phyloP scores from a whole-genome alignment of 2,113 vertebrate genomes.

The Hypomesus transpacificus region DNA sequence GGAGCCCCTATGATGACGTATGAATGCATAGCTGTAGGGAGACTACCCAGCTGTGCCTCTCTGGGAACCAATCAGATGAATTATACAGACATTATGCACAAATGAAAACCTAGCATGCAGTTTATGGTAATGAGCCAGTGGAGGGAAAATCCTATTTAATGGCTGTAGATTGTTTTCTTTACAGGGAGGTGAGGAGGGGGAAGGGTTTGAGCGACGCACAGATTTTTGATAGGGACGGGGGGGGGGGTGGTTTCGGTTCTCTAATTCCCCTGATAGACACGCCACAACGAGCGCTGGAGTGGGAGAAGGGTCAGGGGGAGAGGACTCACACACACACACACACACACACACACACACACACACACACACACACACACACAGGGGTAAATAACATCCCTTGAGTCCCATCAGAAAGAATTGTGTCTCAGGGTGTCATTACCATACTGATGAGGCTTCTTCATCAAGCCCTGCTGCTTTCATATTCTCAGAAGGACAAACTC shows the following conservation, averaged over 20 bases:
- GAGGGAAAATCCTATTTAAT: constrained; percentile 32
- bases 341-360: not conserved
- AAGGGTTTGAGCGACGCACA: not conserved
- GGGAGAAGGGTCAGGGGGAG: not conserved
- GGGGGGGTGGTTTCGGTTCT: not conserved
- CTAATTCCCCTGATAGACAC: not conserved
- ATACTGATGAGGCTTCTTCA: constrained; percentile 11
- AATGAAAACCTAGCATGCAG: constrained; percentile 5
- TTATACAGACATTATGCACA: constrained; percentile 17
- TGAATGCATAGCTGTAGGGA: not conserved
- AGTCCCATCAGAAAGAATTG: not conserved
- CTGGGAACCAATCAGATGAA: constrained; percentile 22
- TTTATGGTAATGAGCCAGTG: constrained; percentile 26
- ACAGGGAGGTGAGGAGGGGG: not conserved
- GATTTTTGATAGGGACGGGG: not conserved
- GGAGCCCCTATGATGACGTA: not conserved
- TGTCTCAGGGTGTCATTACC: constrained; percentile 8
- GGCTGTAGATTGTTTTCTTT: not conserved
- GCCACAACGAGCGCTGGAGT: not conserved
- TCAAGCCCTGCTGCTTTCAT: constrained; percentile 10
- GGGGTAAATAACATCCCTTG: not conserved
- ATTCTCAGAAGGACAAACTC: not conserved
- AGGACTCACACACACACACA: not conserved
- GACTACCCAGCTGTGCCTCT: constrained; percentile 13
- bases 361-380: not conserved